Evolutionary conservation across 2,797 vertebrate genomes (phyloP), one percentile per base, ranked within the genome.

Genomic region (Sarcophilus harrisii): DNA sequence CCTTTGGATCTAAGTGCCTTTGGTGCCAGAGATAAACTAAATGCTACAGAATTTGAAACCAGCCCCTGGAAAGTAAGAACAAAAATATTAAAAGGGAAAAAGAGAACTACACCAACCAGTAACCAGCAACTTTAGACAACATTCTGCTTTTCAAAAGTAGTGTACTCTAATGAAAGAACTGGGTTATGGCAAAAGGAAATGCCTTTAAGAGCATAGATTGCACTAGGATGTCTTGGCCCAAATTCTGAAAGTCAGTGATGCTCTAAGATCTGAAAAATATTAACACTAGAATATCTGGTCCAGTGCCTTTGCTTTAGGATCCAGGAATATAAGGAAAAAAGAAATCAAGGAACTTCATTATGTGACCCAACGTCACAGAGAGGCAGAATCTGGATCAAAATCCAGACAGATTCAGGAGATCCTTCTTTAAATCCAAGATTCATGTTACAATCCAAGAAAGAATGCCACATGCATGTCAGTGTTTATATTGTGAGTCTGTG

Each of bases 1-100:
- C 18, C n/a, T 96, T 62, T 91, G 90, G 87, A 94, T 49, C 59
- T 57, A 93, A 90, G 87, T 57, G 57, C 45, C 73, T 92, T 58
- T 57, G 66, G 91, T 16, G 55, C 55, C 45, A 45, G 62, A n/a
- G 90, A 49, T n/a, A 57, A 92, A 58, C 45, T 92, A 32, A 94
- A 27, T 62, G 93, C n/a, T 81, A 9, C 18, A 81, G 18, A 24
- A n/a, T 38, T 81, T 1, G 2, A 27, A 90, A n/a, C n/a, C 45
- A 93, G 60, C 27, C 11, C 30, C 91, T 89, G 95, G 30, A 92
- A 92, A 45, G 18, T 5, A 93, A 18, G 2, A 57, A 52, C 90
- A n/a, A 92, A 57, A 49, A n/a, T 1, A 73, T 58, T 81, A 24
- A 81, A 81, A 24, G 18, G n/a, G 21, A 10, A 45, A 81, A 24